phyloP scores from a whole-genome alignment of 2,888 invertebrate species.

The Trissoscelio sp. region DNA sequence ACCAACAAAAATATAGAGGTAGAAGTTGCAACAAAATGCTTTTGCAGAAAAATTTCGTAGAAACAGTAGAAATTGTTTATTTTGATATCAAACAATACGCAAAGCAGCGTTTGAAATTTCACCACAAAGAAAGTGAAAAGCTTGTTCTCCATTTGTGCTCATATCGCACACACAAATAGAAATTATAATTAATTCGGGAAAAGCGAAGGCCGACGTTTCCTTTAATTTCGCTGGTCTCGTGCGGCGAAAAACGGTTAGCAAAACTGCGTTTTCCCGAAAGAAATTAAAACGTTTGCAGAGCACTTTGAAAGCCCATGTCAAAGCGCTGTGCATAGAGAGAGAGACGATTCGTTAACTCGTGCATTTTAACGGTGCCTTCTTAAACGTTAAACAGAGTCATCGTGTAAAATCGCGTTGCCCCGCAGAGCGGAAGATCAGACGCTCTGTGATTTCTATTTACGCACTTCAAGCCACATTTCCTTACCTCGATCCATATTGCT shows the following conservation, averaged over 20 bases:
- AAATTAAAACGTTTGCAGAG: constrained; percentile 60
- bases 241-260: constrained; percentile 34
- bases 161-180: constrained; percentile 7
- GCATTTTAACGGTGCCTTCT: constrained; percentile 50
- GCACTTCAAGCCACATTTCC: constrained; percentile 31
- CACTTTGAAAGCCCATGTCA: constrained; percentile 51
- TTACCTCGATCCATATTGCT: constrained; percentile 37
- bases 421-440: constrained; percentile 49
- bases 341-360: constrained; percentile 63
- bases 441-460: constrained; percentile 40
- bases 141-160: constrained; percentile 2
- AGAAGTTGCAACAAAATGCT: too few species aligned
- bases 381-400: constrained; percentile 52
- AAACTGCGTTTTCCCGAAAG: constrained; percentile 53
- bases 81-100: constrained; percentile 25
- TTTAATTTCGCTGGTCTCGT: constrained; percentile 37
- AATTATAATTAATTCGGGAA: constrained; percentile 51
- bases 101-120: not conserved
- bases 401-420: constrained; percentile 53
- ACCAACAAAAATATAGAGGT: too few species aligned
- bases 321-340: constrained; percentile 37
- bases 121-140: constrained; percentile 19
- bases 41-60: too few species aligned
- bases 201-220: constrained; percentile 31
- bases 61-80: too few species aligned